Conservation (phyloP, 1,140 invertebrate species). For the Asbolus verrucosus region DNA sequence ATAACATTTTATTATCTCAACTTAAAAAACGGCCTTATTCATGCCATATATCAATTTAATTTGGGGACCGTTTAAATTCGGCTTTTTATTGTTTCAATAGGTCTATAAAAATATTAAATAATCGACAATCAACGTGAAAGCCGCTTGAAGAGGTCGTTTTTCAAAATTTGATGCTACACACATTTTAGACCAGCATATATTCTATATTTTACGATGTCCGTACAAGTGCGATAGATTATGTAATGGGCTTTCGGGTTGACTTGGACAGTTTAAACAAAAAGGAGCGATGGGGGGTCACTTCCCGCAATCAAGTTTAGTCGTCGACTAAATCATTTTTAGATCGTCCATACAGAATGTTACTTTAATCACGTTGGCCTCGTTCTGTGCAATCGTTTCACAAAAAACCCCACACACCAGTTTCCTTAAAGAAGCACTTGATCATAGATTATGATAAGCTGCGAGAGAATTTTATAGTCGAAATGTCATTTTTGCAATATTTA, state of each 20-base stretch:
- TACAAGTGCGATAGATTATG: constrained; percentile 12
- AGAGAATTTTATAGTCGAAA: too few species aligned
- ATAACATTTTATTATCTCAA: constrained; percentile 19
- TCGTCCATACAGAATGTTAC: too few species aligned
- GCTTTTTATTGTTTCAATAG: constrained; percentile 7
- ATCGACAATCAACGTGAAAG: constrained; percentile 30
- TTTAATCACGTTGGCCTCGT: too few species aligned
- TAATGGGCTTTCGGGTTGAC: constrained; percentile 22
- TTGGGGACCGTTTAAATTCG: constrained; percentile 1
- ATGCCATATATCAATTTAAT: constrained; percentile 12
- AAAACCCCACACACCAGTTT: too few species aligned
- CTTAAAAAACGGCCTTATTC: constrained; percentile 5
- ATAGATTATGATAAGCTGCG: too few species aligned
- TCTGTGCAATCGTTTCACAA: too few species aligned
- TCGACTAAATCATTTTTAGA: constrained; percentile 20
- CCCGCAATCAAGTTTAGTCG: neutral
- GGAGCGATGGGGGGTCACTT: constrained; percentile 7
- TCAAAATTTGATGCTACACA: constrained; percentile 30
- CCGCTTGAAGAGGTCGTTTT: constrained; percentile 15
- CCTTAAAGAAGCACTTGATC: too few species aligned
- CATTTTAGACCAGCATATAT: constrained; percentile 6
- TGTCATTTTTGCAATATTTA: too few species aligned
- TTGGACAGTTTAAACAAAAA: constrained; percentile 35
- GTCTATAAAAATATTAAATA: constrained; percentile 27
- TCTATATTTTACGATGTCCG: constrained; percentile 17